Conservation (phyloP, 2,113 vertebrate genomes). For the Oplegnathus fasciatus region DNA sequence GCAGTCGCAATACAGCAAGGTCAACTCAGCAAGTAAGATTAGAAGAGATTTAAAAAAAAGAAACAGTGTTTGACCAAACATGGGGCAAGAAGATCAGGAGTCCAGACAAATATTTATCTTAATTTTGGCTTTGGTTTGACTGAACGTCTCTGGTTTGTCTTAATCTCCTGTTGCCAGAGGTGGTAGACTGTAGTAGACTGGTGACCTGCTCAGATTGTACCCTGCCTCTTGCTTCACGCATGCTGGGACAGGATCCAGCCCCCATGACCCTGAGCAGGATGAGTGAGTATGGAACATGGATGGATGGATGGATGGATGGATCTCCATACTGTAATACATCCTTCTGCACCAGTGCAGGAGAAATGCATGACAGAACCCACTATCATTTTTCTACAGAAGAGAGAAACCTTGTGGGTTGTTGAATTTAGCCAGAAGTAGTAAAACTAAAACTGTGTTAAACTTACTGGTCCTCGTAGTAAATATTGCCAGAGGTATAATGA, state of each 20-base stretch:
- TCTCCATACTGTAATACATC: neutral
- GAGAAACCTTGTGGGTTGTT: neutral
- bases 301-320: conserved; percentile 5
- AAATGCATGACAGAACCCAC: neutral
- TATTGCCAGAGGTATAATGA: neutral
- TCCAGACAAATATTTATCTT: conserved; percentile 42
- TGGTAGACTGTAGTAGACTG: conserved; percentile 7
- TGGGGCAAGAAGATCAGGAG: neutral
- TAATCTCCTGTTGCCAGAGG: conserved; percentile 22
- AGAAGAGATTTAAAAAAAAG: neutral
- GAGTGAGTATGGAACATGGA: neutral
- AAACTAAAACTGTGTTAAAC: neutral
- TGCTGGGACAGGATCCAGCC: neutral
- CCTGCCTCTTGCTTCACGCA: neutral
- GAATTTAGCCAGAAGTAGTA: neutral
- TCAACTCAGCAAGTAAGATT: conserved; percentile 25
- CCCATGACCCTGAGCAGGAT: neutral
- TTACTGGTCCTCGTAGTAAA: neutral
- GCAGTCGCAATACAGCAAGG: conserved; percentile 43
- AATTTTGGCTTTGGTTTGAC: conserved; percentile 5
- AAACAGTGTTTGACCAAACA: conserved; percentile 28
- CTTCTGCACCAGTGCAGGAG: neutral
- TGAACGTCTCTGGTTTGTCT: conserved; percentile 17
- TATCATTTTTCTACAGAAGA: neutral
- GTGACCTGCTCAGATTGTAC: conserved; percentile 2